These are phyloP conservation scores for Pterocles orientalis DNA, from an alignment of 2,113 vertebrate species.

Conservation along the genomic window DNA sequence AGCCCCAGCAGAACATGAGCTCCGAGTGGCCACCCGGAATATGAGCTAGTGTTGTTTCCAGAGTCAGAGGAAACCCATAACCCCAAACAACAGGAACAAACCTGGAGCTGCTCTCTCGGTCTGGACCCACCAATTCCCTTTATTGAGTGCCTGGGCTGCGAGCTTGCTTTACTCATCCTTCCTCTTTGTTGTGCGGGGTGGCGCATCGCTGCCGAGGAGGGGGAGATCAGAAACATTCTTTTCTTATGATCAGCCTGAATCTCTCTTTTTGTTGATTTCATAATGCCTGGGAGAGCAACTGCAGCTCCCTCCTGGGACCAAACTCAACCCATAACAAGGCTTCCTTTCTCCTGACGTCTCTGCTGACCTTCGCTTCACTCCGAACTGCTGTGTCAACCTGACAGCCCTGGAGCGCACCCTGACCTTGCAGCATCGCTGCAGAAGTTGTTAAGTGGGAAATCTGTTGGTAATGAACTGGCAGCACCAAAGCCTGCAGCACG, in stretches of 20 bases:
- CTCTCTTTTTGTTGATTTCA: background rate
- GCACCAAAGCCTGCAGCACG: background rate
- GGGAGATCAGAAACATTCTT: background rate
- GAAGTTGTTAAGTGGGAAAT: background rate
- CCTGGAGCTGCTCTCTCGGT: background rate
- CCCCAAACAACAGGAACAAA: background rate
- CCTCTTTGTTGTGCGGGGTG: background rate
- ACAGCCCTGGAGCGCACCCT: background rate
- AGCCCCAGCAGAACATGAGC: background rate
- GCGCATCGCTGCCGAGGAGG: background rate
- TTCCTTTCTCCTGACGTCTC: background rate
- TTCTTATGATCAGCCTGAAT: background rate
- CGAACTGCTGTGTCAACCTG: background rate
- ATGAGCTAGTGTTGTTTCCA: background rate
- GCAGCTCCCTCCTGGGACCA: background rate
- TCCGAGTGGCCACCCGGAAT: background rate
- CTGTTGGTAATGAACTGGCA: background rate
- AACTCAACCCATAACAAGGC: background rate
- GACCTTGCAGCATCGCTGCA: background rate
- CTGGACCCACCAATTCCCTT: background rate
- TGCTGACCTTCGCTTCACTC: background rate
- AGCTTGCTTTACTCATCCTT: background rate
- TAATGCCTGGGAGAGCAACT: background rate
- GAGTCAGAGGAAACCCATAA: background rate
- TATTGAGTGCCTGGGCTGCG: background rate